Base-by-base conservation (phyloP, 2,113 vertebrate genomes). In the Castor canadensis region DNA sequence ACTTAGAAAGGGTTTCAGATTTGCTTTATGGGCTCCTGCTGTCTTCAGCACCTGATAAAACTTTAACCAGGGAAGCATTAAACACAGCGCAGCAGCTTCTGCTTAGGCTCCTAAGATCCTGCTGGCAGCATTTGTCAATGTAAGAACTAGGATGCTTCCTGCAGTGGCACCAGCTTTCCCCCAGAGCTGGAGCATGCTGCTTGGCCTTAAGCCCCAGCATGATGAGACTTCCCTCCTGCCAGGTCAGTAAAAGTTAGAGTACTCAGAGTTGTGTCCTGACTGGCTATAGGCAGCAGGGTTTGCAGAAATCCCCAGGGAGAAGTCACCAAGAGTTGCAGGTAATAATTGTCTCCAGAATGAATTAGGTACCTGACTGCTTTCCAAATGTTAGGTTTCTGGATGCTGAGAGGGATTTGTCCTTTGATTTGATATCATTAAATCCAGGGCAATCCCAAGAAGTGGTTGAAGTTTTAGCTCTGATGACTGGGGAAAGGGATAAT, bases 31-130 rank as follows among this genome's bases (percentile, higher is more conserved):
- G 87, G 90, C 92, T 95, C 89, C 87, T 80, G 87, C 73, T 95
- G 82, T 97, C 92, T 96, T 94, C 91, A 92, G 97, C 95, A 97
- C 75, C 97, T 97, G 98, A 97, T 97, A 96, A 97, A 96, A 97
- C 86, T 95, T 96, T 96, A 98, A 96, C 84, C 94, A 89, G 75
- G 82, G 95, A 95, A 96, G 93, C 88, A 94, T 98, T 98, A 96
- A 98, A 94, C 81, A 45, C 52, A 79, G 75, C 2, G 0, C 93
- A 93, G 96, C 95, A 88, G 82, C 47, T 95, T 96, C 79, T 35
- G 80, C 95, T 95, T 96, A 92, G 95, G 87, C 88, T 88, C 60
- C 60, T 22, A 9, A 35, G 86, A 75, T 96, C 97, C 97, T 97
- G 96, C 52, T 75, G 54, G 97, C 89, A 93, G 93, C 88, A 67